Percentiles rank a stretch among this genome's conserved stretches.
Conservation (phyloP, 1,140 invertebrate species). For the Rhizoglyphus robini region DNA sequence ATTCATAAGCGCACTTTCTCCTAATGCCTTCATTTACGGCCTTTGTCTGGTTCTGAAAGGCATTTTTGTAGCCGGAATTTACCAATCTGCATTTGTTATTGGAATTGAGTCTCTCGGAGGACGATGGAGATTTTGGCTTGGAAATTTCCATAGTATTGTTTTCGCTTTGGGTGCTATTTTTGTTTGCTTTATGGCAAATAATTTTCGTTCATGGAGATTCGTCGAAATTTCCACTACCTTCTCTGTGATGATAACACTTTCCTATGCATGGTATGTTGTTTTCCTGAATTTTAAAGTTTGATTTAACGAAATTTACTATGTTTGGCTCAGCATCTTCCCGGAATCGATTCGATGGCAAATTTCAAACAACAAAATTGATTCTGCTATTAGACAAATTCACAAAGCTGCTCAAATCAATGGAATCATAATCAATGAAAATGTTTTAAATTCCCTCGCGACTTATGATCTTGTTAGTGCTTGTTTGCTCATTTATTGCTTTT, state of each 20-base stretch:
- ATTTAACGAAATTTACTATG: neutral
- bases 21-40: neutral
- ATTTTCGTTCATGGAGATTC: conserved; percentile 31
- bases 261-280: conserved; percentile 31
- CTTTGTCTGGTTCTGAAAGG: neutral
- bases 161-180: conserved; percentile 32
- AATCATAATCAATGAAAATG: conserved; percentile 21
- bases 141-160: conserved; percentile 31
- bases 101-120: conserved; percentile 31
- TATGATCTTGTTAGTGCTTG: too few relatives aligned
- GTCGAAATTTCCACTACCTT: conserved; percentile 28
- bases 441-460: conserved; percentile 20
- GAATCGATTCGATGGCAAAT: conserved; percentile 27
- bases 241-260: conserved; percentile 28
- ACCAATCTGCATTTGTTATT: neutral
- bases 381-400: conserved; percentile 21
- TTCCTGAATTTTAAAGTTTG: neutral
- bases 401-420: conserved; percentile 24
- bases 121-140: conserved; percentile 28
- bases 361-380: conserved; percentile 19
- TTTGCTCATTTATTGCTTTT: too few relatives aligned
- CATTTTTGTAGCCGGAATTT: conserved; percentile 3
- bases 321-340: conserved; percentile 26
- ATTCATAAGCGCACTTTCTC: neutral
- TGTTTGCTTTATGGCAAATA: conserved; percentile 31